Conservation (phyloP, 1,140 invertebrate genomes). For the Bombus waltoni region DNA sequence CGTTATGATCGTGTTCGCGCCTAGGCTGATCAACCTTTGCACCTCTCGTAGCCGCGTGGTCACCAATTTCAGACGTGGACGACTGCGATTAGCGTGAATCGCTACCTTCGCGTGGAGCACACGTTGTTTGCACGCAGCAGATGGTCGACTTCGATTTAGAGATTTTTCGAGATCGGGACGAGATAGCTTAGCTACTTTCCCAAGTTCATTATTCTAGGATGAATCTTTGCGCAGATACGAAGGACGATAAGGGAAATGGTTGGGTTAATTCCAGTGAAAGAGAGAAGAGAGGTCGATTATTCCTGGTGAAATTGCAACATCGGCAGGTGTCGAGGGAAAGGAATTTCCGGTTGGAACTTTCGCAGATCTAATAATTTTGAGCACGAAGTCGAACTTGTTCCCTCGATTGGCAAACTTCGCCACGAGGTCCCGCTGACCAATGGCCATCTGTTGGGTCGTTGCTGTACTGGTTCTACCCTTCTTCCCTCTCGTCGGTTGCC, state of each 20-base stretch:
- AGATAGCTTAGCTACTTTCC: neutral
- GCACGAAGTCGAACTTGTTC: constrained; percentile 50
- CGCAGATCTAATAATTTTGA: constrained; percentile 40
- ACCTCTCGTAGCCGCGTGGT: neutral
- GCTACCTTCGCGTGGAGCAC: neutral
- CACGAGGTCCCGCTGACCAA: constrained; percentile 70
- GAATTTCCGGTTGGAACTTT: neutral
- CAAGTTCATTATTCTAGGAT: neutral
- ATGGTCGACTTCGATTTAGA: constrained; percentile 23
- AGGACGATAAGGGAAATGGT: neutral
- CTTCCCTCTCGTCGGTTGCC: constrained; percentile 11
- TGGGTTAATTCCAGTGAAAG: neutral
- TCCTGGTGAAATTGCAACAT: neutral
- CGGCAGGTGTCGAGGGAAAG: constrained; percentile 19
- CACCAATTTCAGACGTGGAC: neutral
- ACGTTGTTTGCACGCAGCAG: neutral
- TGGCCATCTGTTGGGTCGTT: constrained; percentile 78
- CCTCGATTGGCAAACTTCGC: constrained; percentile 61
- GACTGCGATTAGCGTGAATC: constrained; percentile 47
- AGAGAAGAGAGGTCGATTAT: neutral
- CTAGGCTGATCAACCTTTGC: constrained; percentile 8
- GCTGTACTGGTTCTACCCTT: constrained; percentile 65
- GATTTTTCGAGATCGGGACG: neutral
- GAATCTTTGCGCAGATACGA: neutral
- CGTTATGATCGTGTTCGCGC: constrained; percentile 7